Percentiles rank a stretch among this genome's conserved stretches.
phyloP scores from a whole-genome alignment of 2,797 vertebrate genomes.

The Miopithecus talapoin region DNA sequence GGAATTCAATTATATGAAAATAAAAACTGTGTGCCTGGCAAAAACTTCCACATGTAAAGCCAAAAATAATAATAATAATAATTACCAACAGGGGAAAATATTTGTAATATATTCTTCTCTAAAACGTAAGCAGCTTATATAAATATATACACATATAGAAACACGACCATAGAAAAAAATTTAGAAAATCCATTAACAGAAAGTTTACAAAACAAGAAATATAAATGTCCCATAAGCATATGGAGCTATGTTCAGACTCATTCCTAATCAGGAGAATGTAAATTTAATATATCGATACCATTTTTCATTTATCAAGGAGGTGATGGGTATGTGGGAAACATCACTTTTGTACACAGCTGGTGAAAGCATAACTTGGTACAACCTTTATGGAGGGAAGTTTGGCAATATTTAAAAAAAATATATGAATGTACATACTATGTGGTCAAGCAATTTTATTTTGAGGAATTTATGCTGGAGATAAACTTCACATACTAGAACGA shows the following conservation, averaged over 20 bases:
- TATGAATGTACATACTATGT: neutral
- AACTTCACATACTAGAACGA: neutral
- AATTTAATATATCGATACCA: neutral
- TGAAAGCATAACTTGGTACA: neutral
- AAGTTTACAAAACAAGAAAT: neutral
- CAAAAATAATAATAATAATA: neutral
- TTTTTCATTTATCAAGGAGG: neutral
- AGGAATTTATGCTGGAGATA: neutral
- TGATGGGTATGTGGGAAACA: neutral
- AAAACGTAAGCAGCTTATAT: neutral
- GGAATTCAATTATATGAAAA: neutral
- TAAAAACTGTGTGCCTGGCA: neutral
- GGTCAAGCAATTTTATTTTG: neutral
- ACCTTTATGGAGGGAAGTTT: neutral
- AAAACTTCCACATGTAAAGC: neutral
- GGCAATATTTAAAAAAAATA: neutral
- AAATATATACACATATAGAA: conserved; percentile 24
- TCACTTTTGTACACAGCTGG: neutral
- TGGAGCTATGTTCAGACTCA: neutral
- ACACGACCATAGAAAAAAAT: neutral
- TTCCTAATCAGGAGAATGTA: neutral
- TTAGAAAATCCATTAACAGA: neutral
- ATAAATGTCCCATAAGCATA: neutral
- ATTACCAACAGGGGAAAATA: neutral
- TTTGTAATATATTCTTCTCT: neutral